Base-by-base conservation (phyloP, 2,797 vertebrate genomes). In the Neosilurus hyrtlii region DNA sequence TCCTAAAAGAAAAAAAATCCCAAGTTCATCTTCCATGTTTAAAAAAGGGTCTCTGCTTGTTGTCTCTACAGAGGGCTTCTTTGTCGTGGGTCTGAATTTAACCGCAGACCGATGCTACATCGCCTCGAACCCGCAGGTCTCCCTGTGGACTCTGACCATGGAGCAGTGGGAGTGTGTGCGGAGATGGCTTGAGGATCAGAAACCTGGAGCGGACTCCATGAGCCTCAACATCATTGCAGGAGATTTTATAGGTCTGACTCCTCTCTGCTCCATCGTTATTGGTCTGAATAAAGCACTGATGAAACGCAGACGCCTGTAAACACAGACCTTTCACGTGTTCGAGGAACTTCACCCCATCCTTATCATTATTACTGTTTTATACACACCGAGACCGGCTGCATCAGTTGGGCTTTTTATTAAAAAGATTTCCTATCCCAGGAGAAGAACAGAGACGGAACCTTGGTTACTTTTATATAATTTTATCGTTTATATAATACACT, bases 221-320 rank as follows among this genome's bases (percentile, higher is more conserved):
- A 91, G 94, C 79, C 89, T 96, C 81, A 98, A 98, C 92, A 95
- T 99, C 9, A 95, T 98, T 49, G 96, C 96, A 0, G 97, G 96
- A 10, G 97, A 99, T 91, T 97, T 99, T 1, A 90, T 97, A 75
- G 95, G 96, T 3, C 90, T 90, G 0, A 63, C 93, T 12, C 89
- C 93, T 0, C 94, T 98, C 81, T 94, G 96, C 79, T 86, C 92
- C 0, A 91, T 95, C 1, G 93, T 97, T 80, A 95, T 98, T 24
- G 82, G 85, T 0, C 95, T 98, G 9, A 99, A 98, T 84, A 86
- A 77, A 16, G 96, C 96, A 90, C 94, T 96, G 3, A 54, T 90
- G 26, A 6, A 49, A 88, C 24, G 15, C 73, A 51, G 9, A 89
- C 70, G 16, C 20, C 1, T 14, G 11, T 68, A 49, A 77, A 72